Evolutionary conservation across 2,113 vertebrate genomes (phyloP).

Genomic region (Varanus salvator): DNA sequence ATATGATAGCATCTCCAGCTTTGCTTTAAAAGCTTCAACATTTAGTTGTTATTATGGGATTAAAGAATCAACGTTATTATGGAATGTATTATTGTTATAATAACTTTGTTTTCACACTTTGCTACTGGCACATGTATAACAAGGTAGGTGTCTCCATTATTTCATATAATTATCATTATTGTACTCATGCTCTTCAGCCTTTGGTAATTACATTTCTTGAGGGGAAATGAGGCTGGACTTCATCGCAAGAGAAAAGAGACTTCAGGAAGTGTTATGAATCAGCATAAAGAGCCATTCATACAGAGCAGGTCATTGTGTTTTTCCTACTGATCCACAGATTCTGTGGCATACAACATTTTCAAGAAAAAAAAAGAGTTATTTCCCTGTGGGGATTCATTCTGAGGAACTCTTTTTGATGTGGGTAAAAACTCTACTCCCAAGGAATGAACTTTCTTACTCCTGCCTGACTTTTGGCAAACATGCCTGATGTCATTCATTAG

Average conservation of each 20-base stretch:
- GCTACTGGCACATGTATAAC: background rate
- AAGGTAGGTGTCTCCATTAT: background rate
- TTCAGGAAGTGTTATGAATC: conserved; percentile 1
- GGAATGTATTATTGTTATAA: background rate
- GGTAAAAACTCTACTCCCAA: background rate
- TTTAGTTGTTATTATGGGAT: background rate
- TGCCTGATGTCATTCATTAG: background rate
- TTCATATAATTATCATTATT: background rate
- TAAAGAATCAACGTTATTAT: background rate
- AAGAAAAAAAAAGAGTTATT: background rate
- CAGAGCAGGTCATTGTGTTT: background rate
- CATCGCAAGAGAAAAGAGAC: background rate
- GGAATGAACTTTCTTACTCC: background rate
- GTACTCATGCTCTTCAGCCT: background rate
- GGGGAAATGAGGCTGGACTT: background rate
- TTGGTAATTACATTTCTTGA: background rate
- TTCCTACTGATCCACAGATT: background rate
- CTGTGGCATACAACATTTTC: background rate
- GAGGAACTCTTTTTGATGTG: background rate
- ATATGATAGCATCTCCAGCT: background rate
- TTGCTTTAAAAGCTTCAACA: background rate
- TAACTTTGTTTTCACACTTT: background rate
- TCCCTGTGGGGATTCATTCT: background rate
- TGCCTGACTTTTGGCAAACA: background rate
- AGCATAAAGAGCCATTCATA: background rate